Evolutionary conservation across 2,113 vertebrate genomes (phyloP), one percentile per base, ranked within the genome.

Genomic region (Corythornis cristatus): DNA sequence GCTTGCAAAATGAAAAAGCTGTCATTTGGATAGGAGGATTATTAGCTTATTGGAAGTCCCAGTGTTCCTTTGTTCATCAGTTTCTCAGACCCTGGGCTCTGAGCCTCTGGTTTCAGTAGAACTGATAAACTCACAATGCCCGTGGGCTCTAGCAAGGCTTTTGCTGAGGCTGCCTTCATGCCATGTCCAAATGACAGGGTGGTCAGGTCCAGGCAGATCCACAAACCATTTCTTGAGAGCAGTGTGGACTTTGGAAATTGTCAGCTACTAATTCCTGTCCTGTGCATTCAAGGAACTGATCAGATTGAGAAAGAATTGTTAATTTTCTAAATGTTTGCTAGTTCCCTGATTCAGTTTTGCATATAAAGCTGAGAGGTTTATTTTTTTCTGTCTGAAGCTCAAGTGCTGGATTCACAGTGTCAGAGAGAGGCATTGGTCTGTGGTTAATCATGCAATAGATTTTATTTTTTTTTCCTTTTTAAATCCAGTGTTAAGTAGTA

Each of bases 81-180:
- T 62, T 88, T 90, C 64, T 77, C 58, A 56, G 57, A 37, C 51
- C 21, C 60, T 64, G 25, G 19, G 54, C 66, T 56, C 56, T 13
- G 6, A 75, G 65, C 33, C 33, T 71, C 65, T 64, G 8, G 17
- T 51, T 87, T 14, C 8, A 62, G 40, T 65, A 53, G 35, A n/a
- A 46, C 1, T 48, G 72, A 13, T 1, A 7, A 65, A 33, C 3
- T 70, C 13, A 43, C 1, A 10, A 8, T 5, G 19, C 22, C 25
- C 0, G 0, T 16, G 48, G 48, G 22, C 28, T 75, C 5, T 17
- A 2, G 31, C 0, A 3, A 26, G 60, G 20, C 6, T 4, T 23
- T 40, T 21, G 25, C 51, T 50, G 71, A 72, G 53, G 18, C 31
- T 20, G 28, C 42, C 50, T 64, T 61, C 56, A 0, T 25, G 6